Base-by-base conservation (phyloP, 2,888 invertebrate species). In the Creontiades dilutus region DNA sequence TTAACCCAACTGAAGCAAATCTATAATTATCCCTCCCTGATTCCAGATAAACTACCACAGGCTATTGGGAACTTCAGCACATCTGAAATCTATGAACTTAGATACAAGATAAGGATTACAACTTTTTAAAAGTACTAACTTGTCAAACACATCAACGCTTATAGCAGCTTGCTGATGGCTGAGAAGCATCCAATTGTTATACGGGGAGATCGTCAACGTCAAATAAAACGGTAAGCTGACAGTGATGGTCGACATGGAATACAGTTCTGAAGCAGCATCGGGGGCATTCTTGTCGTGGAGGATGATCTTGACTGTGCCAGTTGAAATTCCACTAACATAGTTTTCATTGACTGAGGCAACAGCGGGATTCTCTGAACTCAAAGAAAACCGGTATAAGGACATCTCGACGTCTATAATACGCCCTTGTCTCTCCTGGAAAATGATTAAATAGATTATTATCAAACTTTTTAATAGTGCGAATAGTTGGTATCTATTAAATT, bases 121-220 rank as follows among this genome's bases (percentile, higher is more conserved):
- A 57, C 4, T n/a, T 57, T 76, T 76, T 7, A 14, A 11, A 28
- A 28, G 37, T 12, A 91, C 92, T 92, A 92, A 94, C 93, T 94
- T 94, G 92, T 96, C 95, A 93, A 94, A 96, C 11, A 96, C 93
- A 92, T 96, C 95, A 16, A 96, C 95, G 9, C 95, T 94, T 46
- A 97, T 95, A 92, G 95, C 95, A 93, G 97, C 97, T 48, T 94
- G 94, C 91, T 96, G 95, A 0, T 95, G 95, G 28, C 96, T 94
- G 90, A 96, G 94, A 3, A 97, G 94, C 3, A 96, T 95, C 96
- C 96, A 97, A 92, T 96, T 96, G 92, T 95, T 95, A 92, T 96
- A 95, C 0, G 97, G 97, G 90, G 96, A 93, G 23, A 97, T 94
- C 86, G 94, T 94, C 16, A 97, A 93, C 0, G 94, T 94, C 90